Evolutionary conservation across 1,140 invertebrate species (phyloP).

Genomic region (Helicoverpa zea): DNA sequence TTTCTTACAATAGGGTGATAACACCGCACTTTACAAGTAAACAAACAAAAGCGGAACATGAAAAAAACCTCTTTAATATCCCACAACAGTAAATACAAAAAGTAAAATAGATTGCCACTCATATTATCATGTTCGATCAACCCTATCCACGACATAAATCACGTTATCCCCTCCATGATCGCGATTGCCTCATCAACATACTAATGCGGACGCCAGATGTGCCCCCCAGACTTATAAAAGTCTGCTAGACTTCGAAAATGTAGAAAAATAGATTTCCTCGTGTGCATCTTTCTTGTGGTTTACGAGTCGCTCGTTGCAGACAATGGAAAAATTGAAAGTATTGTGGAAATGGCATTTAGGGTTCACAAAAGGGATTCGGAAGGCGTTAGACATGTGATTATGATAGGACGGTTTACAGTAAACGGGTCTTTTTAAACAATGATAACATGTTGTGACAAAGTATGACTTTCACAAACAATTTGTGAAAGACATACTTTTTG

Average conservation of each 20-base stretch:
- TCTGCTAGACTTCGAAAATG: constrained; percentile 58
- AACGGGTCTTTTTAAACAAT: too few species aligned
- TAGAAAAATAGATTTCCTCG: constrained; percentile 38
- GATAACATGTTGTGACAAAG: too few species aligned
- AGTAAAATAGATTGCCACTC: background rate
- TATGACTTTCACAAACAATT: too few species aligned
- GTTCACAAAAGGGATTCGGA: background rate
- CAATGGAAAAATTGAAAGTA: background rate
- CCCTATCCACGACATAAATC: constrained; percentile 78
- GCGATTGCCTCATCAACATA: constrained; percentile 87
- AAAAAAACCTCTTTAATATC: too few species aligned
- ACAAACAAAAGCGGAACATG: too few species aligned
- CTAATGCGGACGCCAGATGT: constrained; percentile 83
- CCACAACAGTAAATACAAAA: background rate
- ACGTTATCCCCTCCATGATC: constrained; percentile 77
- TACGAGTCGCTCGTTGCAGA: constrained; percentile 3
- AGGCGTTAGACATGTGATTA: background rate
- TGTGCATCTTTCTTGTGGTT: constrained; percentile 11
- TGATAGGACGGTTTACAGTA: background rate
- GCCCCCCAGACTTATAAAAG: constrained; percentile 60
- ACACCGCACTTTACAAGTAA: too few species aligned
- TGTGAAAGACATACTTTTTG: background rate
- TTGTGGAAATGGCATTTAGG: constrained; percentile 8
- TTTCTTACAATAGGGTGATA: too few species aligned
- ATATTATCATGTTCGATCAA: constrained; percentile 46